A percentile compares a stretch with the other conserved stretches of the same genome.
Evolutionary conservation across 2,797 vertebrate species (phyloP).

Genomic region (Loris lydekkerianus): DNA sequence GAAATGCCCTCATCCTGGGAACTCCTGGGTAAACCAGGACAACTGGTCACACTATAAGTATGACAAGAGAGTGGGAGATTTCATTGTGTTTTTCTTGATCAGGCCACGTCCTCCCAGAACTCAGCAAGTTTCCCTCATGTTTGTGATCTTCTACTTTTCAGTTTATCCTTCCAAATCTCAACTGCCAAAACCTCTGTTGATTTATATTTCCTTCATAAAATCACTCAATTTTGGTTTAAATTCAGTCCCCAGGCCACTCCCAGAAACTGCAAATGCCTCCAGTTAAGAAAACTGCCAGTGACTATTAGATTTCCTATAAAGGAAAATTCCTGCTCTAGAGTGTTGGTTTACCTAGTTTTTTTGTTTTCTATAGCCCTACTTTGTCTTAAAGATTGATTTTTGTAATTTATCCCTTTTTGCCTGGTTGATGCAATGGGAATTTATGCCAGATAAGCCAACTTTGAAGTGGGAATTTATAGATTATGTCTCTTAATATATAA

Average conservation of each 20-base stretch:
- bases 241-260: background rate
- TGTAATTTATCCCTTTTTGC: background rate
- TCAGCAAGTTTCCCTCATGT: background rate
- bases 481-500: background rate
- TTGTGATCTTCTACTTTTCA: slow-evolving; percentile 8
- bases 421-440: background rate
- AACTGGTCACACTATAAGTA: background rate
- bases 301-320: background rate
- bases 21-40: background rate
- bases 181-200: background rate
- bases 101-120: background rate
- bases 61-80: background rate
- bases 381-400: background rate
- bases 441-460: background rate
- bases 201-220: slow-evolving; percentile 5
- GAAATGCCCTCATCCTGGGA: background rate
- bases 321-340: background rate
- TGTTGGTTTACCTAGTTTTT: background rate
- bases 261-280: slow-evolving; percentile 21
- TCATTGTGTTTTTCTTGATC: background rate
- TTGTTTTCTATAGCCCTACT: background rate
- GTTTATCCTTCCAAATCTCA: slow-evolving; percentile 1
- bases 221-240: background rate
- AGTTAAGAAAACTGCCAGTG: slow-evolving; percentile 50
- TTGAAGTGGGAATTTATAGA: background rate